Evolutionary conservation across 2,888 invertebrate genomes (phyloP).

Genomic region (Stenolophus ochropezus): DNA sequence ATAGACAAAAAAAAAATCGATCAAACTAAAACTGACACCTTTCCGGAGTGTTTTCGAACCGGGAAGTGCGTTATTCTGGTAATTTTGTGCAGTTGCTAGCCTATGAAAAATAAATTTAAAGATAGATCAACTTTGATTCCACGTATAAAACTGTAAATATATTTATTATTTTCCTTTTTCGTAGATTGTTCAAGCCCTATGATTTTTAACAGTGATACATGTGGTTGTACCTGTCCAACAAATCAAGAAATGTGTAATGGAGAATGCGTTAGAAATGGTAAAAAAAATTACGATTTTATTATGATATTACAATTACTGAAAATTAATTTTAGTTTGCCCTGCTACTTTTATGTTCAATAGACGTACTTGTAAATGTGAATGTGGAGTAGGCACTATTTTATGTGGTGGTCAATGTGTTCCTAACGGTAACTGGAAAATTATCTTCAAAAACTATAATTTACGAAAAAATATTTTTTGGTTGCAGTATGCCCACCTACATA

Average conservation of each 20-base stretch:
- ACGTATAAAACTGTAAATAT: too few species aligned
- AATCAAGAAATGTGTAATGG: not conserved
- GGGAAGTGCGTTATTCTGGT: too few species aligned
- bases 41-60: too few species aligned
- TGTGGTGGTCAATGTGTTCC: not conserved
- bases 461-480: not conserved
- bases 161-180: not conserved
- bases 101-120: too few species aligned
- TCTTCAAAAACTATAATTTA: too few species aligned
- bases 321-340: too few species aligned
- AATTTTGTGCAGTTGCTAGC: too few species aligned
- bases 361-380: not conserved
- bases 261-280: not conserved
- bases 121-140: too few species aligned
- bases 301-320: too few species aligned
- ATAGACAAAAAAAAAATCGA: too few species aligned
- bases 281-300: not conserved
- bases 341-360: too few species aligned
- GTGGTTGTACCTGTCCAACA: slow-evolving; percentile 24
- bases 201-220: not conserved
- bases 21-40: too few species aligned
- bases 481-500: not conserved
- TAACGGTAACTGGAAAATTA: not conserved
- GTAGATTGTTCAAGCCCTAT: not conserved
- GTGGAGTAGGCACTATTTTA: not conserved